A percentile compares a stretch with the other conserved stretches of the same genome.
Conservation (phyloP, 2,888 invertebrate genomes). For the Diarsia mendica region DNA sequence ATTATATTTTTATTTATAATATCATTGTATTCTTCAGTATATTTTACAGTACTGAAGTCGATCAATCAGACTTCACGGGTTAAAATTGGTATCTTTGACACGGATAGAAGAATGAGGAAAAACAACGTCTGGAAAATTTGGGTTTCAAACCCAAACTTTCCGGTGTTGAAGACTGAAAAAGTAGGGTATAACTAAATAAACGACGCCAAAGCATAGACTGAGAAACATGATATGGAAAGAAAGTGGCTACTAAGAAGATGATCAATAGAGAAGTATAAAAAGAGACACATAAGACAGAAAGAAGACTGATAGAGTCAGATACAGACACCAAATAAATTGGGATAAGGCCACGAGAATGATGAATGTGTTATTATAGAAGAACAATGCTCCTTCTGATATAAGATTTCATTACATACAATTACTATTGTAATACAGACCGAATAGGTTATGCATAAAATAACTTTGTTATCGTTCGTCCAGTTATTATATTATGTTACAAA, state of each 20-base stretch:
- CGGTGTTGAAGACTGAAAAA: too few species aligned
- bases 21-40: too few species aligned
- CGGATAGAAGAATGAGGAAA: not conserved
- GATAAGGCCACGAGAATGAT: not conserved
- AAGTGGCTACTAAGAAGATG: not conserved
- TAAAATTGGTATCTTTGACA: not conserved
- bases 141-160: too few species aligned
- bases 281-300: not conserved
- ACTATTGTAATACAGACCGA: not conserved
- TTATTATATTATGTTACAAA: constrained; percentile 32
- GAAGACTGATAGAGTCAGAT: too few species aligned
- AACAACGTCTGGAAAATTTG: not conserved
- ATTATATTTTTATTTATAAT: too few species aligned
- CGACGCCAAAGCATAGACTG: too few species aligned
- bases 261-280: not conserved
- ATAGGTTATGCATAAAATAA: constrained; percentile 51
- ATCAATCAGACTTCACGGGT: not conserved
- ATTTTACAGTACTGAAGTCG: not conserved
- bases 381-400: not conserved
- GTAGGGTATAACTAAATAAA: too few species aligned
- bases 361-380: not conserved
- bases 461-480: constrained; percentile 44
- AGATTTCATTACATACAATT: not conserved
- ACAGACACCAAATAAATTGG: not conserved
- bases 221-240: too few species aligned